Percentiles rank a stretch among this genome's conserved stretches.
Evolutionary conservation across 2,888 invertebrate genomes (phyloP).

Genomic region (Athripsodes cinereus): DNA sequence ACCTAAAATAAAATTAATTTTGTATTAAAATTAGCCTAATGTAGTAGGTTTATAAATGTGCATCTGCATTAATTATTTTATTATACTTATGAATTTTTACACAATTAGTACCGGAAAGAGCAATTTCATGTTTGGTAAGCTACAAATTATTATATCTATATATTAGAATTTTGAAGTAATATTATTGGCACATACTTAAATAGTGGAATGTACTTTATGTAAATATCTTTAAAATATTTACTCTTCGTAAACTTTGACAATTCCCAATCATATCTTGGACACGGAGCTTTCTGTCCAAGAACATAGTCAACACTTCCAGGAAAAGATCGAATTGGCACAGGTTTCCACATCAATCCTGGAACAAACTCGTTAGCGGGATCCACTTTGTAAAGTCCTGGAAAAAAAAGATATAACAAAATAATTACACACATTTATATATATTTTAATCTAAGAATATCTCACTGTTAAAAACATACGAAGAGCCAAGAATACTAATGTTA

Average conservation of each 20-base stretch:
- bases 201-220: slow-evolving; percentile 53
- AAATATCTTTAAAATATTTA: slow-evolving; percentile 48
- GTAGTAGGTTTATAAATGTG: too few relatives aligned
- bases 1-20: slow-evolving; percentile 44
- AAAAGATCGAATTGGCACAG: slow-evolving; percentile 68
- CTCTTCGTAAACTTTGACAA: slow-evolving; percentile 45
- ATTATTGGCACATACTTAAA: slow-evolving; percentile 42
- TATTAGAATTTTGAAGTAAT: neutral
- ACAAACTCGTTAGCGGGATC: slow-evolving; percentile 54
- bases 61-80: too few relatives aligned
- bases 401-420: neutral
- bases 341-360: slow-evolving; percentile 60
- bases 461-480: too few relatives aligned
- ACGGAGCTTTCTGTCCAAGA: slow-evolving; percentile 54
- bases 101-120: too few relatives aligned
- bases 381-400: slow-evolving; percentile 63
- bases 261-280: slow-evolving; percentile 60
- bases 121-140: too few relatives aligned
- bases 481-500: too few relatives aligned
- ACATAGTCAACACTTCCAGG: slow-evolving; percentile 59
- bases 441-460: neutral
- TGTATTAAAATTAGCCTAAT: too few relatives aligned
- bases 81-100: too few relatives aligned
- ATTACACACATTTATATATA: neutral
- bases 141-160: too few relatives aligned